A percentile compares a stretch with the other conserved stretches of the same genome.
Conservation (phyloP, 2,113 vertebrate genomes). For the Myiopsitta monachus region DNA sequence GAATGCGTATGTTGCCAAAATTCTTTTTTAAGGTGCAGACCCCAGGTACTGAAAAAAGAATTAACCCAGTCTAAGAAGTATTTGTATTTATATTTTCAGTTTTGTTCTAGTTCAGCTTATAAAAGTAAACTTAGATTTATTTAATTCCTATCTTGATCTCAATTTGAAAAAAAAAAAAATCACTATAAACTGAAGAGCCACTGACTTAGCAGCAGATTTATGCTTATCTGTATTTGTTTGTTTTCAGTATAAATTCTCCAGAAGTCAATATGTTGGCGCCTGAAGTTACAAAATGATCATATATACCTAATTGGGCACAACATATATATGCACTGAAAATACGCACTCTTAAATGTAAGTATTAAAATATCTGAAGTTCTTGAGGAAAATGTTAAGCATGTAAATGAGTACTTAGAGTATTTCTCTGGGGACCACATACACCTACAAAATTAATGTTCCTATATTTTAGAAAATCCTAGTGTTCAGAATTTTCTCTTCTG, state of each 20-base stretch:
- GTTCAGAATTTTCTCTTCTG: neutral
- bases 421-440: neutral
- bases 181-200: neutral
- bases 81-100: neutral
- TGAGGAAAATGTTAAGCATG: neutral
- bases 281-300: neutral
- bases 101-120: neutral
- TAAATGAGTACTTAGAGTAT: neutral
- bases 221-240: neutral
- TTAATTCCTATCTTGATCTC: neutral
- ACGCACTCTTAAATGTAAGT: neutral
- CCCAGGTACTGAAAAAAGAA: neutral
- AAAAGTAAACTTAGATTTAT: neutral
- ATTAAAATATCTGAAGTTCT: neutral
- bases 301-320: neutral
- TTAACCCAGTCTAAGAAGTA: neutral
- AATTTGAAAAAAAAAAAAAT: neutral
- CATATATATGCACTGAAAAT: neutral
- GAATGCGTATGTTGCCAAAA: constrained; percentile 2
- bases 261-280: neutral
- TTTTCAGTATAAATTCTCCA: neutral
- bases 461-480: neutral
- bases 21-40: constrained; percentile 1
- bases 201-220: neutral
- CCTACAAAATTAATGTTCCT: neutral